A percentile compares a stretch with the other conserved stretches of the same genome.
Evolutionary conservation across 2,888 invertebrate genomes (phyloP).

Genomic region (Periphyllus acericola): DNA sequence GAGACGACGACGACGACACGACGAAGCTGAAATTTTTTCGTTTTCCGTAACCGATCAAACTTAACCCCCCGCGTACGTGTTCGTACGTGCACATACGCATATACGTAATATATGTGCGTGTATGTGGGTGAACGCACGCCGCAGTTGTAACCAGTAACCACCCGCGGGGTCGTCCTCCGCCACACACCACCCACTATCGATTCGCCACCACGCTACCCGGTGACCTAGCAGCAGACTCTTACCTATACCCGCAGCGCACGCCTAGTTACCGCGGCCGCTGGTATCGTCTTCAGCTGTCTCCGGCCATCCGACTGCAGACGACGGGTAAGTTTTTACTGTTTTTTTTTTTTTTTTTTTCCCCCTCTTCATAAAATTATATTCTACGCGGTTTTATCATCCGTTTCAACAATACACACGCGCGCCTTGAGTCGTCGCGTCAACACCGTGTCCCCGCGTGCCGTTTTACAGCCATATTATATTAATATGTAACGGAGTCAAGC

Average conservation of each 20-base stretch:
- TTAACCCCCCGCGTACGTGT: background rate
- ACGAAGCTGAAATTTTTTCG: background rate
- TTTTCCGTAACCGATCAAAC: background rate
- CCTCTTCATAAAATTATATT: too few relatives aligned
- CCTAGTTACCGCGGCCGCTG: constrained; percentile 26
- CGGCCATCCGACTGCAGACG: constrained; percentile 3
- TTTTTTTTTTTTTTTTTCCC: too few relatives aligned
- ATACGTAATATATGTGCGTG: background rate
- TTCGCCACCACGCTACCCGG: constrained; percentile 48
- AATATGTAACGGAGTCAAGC: too few relatives aligned
- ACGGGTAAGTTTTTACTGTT: background rate
- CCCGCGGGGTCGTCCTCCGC: background rate
- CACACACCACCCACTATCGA: constrained; percentile 46
- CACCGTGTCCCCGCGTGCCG: too few relatives aligned
- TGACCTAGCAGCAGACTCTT: constrained; percentile 41
- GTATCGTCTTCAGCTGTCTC: constrained; percentile 7
- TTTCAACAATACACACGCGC: background rate
- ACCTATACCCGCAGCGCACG: constrained; percentile 40
- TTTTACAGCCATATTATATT: too few relatives aligned
- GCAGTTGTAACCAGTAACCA: constrained; percentile 13
- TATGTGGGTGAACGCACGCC: constrained; percentile 31
- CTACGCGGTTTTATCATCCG: too few relatives aligned
- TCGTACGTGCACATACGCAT: background rate
- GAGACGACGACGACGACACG: too few relatives aligned
- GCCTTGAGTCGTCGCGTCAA: too few relatives aligned